Conservation (phyloP, 2,888 invertebrate species). For the Brachypterus glaber region DNA sequence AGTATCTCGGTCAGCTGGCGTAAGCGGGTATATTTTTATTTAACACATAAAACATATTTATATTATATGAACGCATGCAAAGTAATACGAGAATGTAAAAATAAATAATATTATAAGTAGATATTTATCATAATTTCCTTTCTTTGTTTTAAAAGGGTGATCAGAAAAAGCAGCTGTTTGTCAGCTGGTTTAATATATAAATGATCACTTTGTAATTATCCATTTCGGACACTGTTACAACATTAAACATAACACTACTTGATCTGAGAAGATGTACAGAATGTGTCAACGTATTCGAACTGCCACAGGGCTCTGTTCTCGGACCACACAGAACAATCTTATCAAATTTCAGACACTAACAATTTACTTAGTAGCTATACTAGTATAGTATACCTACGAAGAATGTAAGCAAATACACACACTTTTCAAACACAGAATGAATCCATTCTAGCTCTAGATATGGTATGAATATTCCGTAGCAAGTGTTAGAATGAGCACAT, state of each 20-base stretch:
- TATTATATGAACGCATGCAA: constrained; percentile 32
- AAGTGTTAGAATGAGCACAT: no score
- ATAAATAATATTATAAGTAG: constrained; percentile 39
- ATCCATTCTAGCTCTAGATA: no score
- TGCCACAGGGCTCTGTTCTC: neutral
- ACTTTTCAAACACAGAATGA: no score
- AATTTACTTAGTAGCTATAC: no score
- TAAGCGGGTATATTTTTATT: constrained; percentile 11
- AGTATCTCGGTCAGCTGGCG: constrained; percentile 29
- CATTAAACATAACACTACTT: constrained; percentile 31
- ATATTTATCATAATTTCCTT: constrained; percentile 41
- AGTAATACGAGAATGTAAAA: constrained; percentile 36
- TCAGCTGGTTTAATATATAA: constrained; percentile 40
- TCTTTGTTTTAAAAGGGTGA: constrained; percentile 40
- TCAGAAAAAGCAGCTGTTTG: constrained; percentile 40
- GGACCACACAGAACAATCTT: neutral
- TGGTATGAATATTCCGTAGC: no score
- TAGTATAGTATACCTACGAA: no score
- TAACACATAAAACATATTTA: neutral
- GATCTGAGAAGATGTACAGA: constrained; percentile 10
- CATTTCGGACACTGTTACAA: constrained; percentile 34
- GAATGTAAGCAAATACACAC: no score
- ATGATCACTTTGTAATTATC: constrained; percentile 43
- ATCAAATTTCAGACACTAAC: no score
- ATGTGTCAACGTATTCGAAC: no score